Conservation (phyloP, 2,888 invertebrate species). For the Willowsia nigromaculata region DNA sequence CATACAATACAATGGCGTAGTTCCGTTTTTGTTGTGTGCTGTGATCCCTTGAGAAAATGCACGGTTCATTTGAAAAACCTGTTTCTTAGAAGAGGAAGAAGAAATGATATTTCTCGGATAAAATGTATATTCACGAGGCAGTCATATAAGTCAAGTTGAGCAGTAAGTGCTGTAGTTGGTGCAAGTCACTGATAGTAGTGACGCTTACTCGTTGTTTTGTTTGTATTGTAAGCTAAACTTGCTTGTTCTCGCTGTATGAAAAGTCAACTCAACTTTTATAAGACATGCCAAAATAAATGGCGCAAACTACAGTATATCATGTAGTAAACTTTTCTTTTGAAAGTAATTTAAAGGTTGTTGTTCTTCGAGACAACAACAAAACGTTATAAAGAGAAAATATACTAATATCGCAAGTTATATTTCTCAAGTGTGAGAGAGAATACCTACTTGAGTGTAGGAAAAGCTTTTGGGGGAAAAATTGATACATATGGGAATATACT, state of each 20-base stretch:
- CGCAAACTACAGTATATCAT: neutral
- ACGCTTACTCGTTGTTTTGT: neutral
- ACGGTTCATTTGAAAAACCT: conserved; percentile 48
- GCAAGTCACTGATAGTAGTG: neutral
- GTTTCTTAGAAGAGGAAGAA: neutral
- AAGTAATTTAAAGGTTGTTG: conserved; percentile 68
- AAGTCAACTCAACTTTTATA: neutral
- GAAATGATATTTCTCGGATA: neutral
- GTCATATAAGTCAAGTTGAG: conserved; percentile 1
- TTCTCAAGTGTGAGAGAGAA: neutral
- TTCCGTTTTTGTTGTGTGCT: neutral
- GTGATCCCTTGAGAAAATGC: conserved; percentile 37
- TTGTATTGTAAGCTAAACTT: neutral
- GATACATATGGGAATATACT: neutral
- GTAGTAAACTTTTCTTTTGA: conserved; percentile 9
- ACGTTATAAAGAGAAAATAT: neutral
- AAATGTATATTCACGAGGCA: neutral
- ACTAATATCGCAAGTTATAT: neutral
- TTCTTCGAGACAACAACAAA: conserved; percentile 52
- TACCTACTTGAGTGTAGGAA: neutral
- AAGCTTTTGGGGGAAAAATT: too few species aligned
- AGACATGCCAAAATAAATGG: conserved; percentile 47
- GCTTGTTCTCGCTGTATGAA: neutral
- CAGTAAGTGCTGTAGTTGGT: neutral
- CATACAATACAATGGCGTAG: neutral